Percentiles rank a stretch among this genome's conserved stretches.
Evolutionary conservation across 2,888 invertebrate species (phyloP).

Genomic region (Lasioglossum zephyrum): DNA sequence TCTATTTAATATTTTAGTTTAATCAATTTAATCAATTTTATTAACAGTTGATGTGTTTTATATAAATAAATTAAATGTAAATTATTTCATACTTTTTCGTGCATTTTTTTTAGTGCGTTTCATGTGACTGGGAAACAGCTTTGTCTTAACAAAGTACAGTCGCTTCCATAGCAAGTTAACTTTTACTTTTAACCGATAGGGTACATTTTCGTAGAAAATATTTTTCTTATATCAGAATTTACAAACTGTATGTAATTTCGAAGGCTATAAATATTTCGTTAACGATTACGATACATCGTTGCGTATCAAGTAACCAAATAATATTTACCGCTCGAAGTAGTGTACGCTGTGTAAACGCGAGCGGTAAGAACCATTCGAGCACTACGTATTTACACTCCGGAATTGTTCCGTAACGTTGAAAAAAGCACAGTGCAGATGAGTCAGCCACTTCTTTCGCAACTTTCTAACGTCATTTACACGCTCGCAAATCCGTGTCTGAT

Average conservation of each 20-base stretch:
- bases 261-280: not conserved
- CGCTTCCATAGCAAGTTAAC: not conserved
- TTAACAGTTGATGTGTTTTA: too few species aligned
- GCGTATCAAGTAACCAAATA: not conserved
- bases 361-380: not conserved
- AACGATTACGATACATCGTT: not conserved
- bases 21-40: too few species aligned
- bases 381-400: constrained; percentile 8
- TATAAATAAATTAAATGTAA: too few species aligned
- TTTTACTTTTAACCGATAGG: not conserved
- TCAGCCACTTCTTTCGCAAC: constrained; percentile 72
- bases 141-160: not conserved
- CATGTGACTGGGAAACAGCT: too few species aligned
- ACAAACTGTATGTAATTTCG: not conserved
- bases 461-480: constrained; percentile 75
- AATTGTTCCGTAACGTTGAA: constrained; percentile 33
- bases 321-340: not conserved
- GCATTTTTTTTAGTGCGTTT: too few species aligned
- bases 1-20: too few species aligned
- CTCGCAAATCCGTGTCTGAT: constrained; percentile 46
- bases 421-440: constrained; percentile 66
- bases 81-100: too few species aligned
- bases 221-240: not conserved
- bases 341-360: not conserved
- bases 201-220: not conserved